A percentile compares a stretch with the other conserved stretches of the same genome.
phyloP scores from a whole-genome alignment of 2,113 vertebrate genomes.

The Dasyprocta punctata region DNA sequence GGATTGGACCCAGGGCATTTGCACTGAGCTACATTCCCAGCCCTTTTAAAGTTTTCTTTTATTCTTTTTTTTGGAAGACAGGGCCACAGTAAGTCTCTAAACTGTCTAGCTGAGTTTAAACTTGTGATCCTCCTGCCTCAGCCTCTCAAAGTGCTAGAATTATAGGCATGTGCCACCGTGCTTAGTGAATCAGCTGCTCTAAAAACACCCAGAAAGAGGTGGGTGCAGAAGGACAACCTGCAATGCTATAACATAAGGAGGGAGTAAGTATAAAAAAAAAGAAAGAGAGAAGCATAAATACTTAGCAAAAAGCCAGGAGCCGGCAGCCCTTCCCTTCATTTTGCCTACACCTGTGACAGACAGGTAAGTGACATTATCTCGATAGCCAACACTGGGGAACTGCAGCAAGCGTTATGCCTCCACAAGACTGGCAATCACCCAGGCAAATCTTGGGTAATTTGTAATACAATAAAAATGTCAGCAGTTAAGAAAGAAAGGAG shows the following conservation, averaged over 20 bases:
- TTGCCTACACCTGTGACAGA: not conserved
- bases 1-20: not conserved
- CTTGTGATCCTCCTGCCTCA: not conserved
- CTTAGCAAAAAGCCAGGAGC: not conserved
- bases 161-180: not conserved
- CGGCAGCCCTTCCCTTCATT: not conserved
- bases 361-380: not conserved
- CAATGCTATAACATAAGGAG: not conserved
- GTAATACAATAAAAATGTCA: not conserved
- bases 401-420: rapidly evolving
- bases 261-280: too few species aligned
- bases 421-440: not conserved
- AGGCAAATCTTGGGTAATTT: not conserved
- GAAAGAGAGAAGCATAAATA: rapidly evolving
- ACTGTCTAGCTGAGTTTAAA: not conserved
- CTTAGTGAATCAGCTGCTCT: not conserved
- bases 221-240: rapidly evolving
- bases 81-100: not conserved
- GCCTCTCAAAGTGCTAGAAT: not conserved
- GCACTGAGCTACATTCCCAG: not conserved
- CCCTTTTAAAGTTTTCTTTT: not conserved
- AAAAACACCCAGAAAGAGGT: not conserved
- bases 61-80: not conserved
- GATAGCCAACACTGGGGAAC: rapidly evolving
- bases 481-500: not conserved